Evolutionary conservation across 2,113 vertebrate species (phyloP), one percentile per base, ranked within the genome.

Genomic region (Campylorhamphus procurvoides): DNA sequence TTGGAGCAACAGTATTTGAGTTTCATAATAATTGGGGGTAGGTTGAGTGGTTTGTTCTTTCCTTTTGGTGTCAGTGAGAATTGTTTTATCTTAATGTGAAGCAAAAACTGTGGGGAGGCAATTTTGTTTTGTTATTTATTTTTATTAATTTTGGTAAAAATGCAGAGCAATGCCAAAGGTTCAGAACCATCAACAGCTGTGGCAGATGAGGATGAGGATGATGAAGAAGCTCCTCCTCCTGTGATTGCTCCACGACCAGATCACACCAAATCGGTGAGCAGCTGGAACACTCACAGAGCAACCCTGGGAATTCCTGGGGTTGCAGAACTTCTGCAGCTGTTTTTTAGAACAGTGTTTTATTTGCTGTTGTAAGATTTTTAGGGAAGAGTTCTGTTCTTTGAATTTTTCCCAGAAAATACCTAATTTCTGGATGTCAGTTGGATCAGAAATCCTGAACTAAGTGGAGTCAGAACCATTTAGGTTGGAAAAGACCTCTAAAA

Each of bases 211-310:
- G 99, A 99, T 7, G 99, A 99, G 4, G 98, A 98, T 24, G 99
- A 99, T 69, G 99, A 99, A 72, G 99, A 99, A 94, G 77, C 98
- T 68, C 98, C 98, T 47, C 99, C 99, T 81, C 99, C 99, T 40
- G 94, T 99, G 87, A 99, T 99, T 94, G 99, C 99, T 37, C 99
- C 99, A 7, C 97, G 99, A 50, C 99, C 99, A 22, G 99, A 99
- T 87, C 98, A 99, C 96, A 99, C 99, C n/a, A 99, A 99, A 98
- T 99, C 99, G 68, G 99, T 99, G 93, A 98, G 99, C 35, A 39
- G 44, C 60, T 89, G 23, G 50, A 29, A 50, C 76, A 37, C 25
- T 63, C 23, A 5, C 42, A 56, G 52, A 33, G 52, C 68, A 58
- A 31, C 56, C 19, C 19, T 12, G 80, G 24, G 12, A 8, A 60